phyloP scores from a whole-genome alignment of 2,888 invertebrate genomes.

The Drosophila mettleri region DNA sequence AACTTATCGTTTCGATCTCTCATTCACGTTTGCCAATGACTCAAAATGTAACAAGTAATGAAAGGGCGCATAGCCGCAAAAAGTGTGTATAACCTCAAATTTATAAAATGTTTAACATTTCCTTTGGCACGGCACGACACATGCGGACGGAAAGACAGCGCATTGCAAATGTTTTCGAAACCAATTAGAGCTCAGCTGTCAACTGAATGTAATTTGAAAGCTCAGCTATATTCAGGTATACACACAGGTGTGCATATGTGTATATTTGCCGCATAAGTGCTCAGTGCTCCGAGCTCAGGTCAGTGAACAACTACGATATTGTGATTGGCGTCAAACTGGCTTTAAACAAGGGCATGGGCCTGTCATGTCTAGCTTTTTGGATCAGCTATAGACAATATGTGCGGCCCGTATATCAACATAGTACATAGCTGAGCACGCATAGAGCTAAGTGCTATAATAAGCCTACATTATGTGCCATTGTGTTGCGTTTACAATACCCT shows the following conservation, averaged over 20 bases:
- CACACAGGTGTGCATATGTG: conserved; percentile 16
- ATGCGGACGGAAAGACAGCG: conserved; percentile 10
- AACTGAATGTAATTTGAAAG: conserved; percentile 38
- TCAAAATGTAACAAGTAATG: conserved; percentile 6
- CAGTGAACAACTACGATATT: conserved; percentile 27
- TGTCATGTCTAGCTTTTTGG: conserved; percentile 24
- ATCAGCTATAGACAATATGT: conserved; percentile 27
- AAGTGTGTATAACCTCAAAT: not conserved
- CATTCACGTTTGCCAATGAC: not conserved
- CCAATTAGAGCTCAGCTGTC: conserved; percentile 70
- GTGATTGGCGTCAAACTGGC: conserved; percentile 58
- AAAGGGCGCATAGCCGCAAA: conserved; percentile 13
- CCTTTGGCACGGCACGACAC: conserved; percentile 18
- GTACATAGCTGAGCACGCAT: conserved; percentile 24
- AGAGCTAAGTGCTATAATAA: conserved; percentile 56
- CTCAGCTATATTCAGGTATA: conserved; percentile 4
- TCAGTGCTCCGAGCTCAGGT: too few species aligned
- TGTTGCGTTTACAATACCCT: conserved; percentile 27
- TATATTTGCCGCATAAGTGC: conserved; percentile 14
- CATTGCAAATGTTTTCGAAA: conserved; percentile 50
- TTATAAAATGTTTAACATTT: conserved; percentile 8
- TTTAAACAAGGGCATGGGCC: conserved; percentile 66
- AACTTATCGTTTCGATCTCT: conserved; percentile 2
- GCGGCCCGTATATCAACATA: conserved; percentile 36
- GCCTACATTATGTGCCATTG: conserved; percentile 70